phyloP scores from a whole-genome alignment of 2,113 vertebrate species.

The Rhinolophus ferrumequinum region DNA sequence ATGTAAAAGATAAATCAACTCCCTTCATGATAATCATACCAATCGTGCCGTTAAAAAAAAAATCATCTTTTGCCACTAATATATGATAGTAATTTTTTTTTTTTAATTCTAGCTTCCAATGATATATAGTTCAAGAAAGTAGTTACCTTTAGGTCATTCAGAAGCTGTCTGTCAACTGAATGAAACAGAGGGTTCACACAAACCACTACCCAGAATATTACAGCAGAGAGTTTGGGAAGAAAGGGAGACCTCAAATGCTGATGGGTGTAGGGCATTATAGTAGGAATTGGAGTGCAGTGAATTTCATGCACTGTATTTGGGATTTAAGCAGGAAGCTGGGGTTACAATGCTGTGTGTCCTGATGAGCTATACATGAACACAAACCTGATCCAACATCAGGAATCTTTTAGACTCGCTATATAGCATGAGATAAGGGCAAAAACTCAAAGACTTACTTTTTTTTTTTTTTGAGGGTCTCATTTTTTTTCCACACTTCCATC shows the following conservation, averaged over 20 bases:
- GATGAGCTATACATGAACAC: background rate
- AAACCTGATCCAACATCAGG: background rate
- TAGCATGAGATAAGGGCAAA: background rate
- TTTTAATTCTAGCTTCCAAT: slow-evolving; percentile 8
- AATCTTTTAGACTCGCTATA: background rate
- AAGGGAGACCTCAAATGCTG: background rate
- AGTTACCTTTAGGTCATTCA: slow-evolving; percentile 33
- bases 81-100: background rate
- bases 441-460: background rate
- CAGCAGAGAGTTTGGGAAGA: background rate
- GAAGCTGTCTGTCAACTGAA: background rate
- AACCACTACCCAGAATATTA: background rate
- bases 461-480: background rate
- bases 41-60: slow-evolving; percentile 35
- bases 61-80: background rate
- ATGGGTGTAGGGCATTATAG: background rate
- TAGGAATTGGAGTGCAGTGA: background rate
- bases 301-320: background rate
- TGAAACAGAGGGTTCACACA: background rate
- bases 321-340: background rate
- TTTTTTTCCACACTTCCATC: background rate
- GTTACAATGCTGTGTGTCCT: background rate
- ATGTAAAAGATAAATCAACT: slow-evolving; percentile 4
- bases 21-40: background rate
- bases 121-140: background rate